These are phyloP conservation scores for Abscondita cerata DNA, from an alignment of 2,888 invertebrate genomes.

Conservation along the genomic window DNA sequence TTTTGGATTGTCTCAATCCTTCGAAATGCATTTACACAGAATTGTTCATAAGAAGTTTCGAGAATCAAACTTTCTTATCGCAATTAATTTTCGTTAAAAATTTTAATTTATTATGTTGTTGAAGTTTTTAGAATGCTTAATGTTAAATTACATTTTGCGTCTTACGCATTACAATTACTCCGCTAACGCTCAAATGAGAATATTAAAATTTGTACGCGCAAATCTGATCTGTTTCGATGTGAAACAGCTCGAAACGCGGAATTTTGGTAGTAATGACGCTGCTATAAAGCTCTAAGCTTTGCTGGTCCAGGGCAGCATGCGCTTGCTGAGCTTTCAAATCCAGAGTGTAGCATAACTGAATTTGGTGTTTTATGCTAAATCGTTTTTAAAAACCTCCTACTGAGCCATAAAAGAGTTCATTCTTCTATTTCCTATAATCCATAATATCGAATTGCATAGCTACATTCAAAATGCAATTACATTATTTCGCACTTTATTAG, in stretches of 20 bases:
- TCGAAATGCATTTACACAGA: too few relatives aligned
- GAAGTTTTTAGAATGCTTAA: too few relatives aligned
- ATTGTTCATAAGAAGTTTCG: too few relatives aligned
- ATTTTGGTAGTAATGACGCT: slow-evolving; percentile 44
- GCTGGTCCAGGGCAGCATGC: slow-evolving; percentile 37
- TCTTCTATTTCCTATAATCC: slow-evolving; percentile 14
- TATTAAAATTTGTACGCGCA: slow-evolving; percentile 28
- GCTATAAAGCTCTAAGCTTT: slow-evolving; percentile 39
- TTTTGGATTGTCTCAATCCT: too few relatives aligned
- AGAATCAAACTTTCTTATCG: too few relatives aligned
- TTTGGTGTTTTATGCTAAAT: slow-evolving; percentile 33
- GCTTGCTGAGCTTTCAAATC: slow-evolving; percentile 36
- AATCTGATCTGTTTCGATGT: slow-evolving; percentile 20
- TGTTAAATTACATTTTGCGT: too few relatives aligned
- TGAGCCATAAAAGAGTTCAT: slow-evolving; percentile 22
- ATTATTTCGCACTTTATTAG: background rate
- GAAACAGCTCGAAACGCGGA: slow-evolving; percentile 42
- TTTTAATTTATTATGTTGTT: too few relatives aligned
- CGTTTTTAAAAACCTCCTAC: slow-evolving; percentile 31
- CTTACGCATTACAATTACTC: background rate
- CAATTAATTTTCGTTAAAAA: too few relatives aligned
- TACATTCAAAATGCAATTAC: background rate
- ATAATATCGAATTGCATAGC: background rate
- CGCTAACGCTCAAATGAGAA: background rate
- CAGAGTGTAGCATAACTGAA: slow-evolving; percentile 31